Evolutionary conservation across 2,797 vertebrate species (phyloP), one percentile per base, ranked within the genome.

Genomic region (Cyprinella venusta): DNA sequence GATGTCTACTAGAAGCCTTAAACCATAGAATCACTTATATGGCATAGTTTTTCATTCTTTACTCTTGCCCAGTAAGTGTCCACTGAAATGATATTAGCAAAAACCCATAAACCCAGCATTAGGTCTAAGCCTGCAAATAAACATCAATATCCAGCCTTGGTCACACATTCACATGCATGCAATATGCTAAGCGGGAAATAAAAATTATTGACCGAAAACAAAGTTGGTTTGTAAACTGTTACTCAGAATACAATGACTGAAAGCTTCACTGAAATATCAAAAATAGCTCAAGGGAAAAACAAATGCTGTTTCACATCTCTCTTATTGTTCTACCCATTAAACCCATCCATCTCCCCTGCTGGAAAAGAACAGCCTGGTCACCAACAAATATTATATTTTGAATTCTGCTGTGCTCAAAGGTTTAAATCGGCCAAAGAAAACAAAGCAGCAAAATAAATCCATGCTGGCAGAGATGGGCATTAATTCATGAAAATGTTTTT

Each of bases 121-220:
- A 13, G 38, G 54, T 78, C 59, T 50, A 50, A 50, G 26, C 30
- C 24, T 65, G 59, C 61, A 78, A 78, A 65, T 21, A 65, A 42
- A 48, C 26, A 78, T 65, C 76, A 72, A 72, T 72, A 48, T 19
- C 42, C 38, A 26, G 38, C 24, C 15, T 63, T 6, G 16, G 24
- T 19, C 56, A 77, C 54, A 40, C 16, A 77, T 26, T 30, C 21
- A 77, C 56, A 76, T 30, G 30, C 56, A 15, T 61, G 75, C 24
- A 61, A 63, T n/a, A 45, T 77, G 75, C 56, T 63, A 38, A 77
- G 75, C 48, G 56, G 16, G 9, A 48, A 77, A 64, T 77, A 64
- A 19, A 77, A 77, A 64, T 21, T 15, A 77, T 77, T 77, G 24
- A 77, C 75, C 40, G 64, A 48, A 48, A 48, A 42, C 18, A 77